Percentiles rank a stretch among this genome's conserved stretches.
Evolutionary conservation across 2,888 invertebrate genomes (phyloP).

Genomic region (Lucinisca nassula): DNA sequence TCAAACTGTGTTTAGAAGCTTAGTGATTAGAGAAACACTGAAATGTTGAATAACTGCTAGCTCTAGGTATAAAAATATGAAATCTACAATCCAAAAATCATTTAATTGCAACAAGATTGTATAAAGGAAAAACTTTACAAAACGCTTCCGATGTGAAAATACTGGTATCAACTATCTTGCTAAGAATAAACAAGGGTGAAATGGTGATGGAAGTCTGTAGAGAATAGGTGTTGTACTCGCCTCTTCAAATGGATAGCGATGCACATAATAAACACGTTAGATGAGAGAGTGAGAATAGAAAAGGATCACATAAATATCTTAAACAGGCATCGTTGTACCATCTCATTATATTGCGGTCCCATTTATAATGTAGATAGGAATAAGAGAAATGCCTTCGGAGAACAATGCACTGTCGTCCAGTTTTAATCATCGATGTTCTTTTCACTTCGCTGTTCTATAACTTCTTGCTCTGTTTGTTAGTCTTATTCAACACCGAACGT

Average conservation of each 20-base stretch:
- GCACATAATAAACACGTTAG: background rate
- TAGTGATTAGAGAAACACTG: no score
- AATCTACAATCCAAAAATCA: background rate
- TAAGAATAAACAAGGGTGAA: background rate
- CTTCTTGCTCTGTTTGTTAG: no score
- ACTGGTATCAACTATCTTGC: background rate
- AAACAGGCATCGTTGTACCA: background rate
- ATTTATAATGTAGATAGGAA: no score
- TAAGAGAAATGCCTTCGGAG: no score
- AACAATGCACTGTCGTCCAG: no score
- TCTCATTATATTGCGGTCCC: background rate
- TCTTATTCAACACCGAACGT: no score
- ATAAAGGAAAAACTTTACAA: background rate
- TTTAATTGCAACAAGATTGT: background rate
- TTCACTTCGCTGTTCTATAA: no score
- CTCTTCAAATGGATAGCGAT: background rate
- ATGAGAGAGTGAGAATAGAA: constrained; percentile 1
- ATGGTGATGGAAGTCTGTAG: background rate
- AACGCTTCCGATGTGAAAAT: background rate
- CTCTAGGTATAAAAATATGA: background rate
- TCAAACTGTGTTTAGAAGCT: no score
- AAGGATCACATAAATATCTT: background rate
- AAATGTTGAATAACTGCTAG: background rate
- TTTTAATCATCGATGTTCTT: no score
- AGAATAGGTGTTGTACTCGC: background rate